Conservation (phyloP, 2,888 invertebrate species). For the Cryptophagus acutangulus region DNA sequence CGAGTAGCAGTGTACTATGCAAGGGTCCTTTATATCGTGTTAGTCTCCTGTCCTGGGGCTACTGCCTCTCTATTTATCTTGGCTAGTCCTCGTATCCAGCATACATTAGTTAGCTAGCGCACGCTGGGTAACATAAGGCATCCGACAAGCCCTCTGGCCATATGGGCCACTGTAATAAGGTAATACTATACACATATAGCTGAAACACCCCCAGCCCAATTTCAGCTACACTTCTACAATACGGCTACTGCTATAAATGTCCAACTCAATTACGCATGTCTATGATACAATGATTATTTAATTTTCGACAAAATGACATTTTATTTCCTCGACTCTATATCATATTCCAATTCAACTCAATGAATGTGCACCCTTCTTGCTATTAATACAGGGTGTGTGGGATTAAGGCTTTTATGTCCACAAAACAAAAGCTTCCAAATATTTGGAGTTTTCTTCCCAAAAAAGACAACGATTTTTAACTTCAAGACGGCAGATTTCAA, state of each 20-base stretch:
- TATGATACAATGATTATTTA: neutral
- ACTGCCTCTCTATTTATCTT: slow-evolving; percentile 48
- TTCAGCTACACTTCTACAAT: neutral
- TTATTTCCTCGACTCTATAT: too few relatives aligned
- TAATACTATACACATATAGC: slow-evolving; percentile 27
- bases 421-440: too few relatives aligned
- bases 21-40: slow-evolving; percentile 46
- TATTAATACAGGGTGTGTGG: too few relatives aligned
- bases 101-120: slow-evolving; percentile 42
- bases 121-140: slow-evolving; percentile 44
- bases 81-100: slow-evolving; percentile 41
- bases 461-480: too few relatives aligned
- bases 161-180: slow-evolving; percentile 43
- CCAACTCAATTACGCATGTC: slow-evolving; percentile 6
- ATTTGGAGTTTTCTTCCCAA: too few relatives aligned
- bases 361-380: too few relatives aligned
- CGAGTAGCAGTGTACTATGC: slow-evolving; percentile 19
- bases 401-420: too few relatives aligned
- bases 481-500: too few relatives aligned
- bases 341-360: too few relatives aligned
- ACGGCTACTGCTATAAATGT: slow-evolving; percentile 2
- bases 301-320: too few relatives aligned
- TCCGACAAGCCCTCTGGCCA: slow-evolving; percentile 37
- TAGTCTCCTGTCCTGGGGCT: slow-evolving; percentile 45
- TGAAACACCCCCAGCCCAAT: neutral